phyloP scores from a whole-genome alignment of 2,113 vertebrate genomes.

The Sciurus niger region DNA sequence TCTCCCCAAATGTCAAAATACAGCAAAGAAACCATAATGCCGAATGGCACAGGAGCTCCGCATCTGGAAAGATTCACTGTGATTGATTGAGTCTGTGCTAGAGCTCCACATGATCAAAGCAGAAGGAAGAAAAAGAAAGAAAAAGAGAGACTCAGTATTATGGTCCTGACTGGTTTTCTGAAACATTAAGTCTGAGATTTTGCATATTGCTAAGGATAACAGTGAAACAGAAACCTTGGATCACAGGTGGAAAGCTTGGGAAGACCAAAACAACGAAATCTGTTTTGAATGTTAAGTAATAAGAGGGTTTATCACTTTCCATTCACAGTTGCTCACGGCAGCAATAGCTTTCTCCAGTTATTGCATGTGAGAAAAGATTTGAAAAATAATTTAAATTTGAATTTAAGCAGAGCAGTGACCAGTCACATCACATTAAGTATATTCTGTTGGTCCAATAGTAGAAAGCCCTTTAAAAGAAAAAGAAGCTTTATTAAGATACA shows the following conservation, averaged over 20 bases:
- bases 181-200: neutral
- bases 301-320: neutral
- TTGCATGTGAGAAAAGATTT: neutral
- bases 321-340: neutral
- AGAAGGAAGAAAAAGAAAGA: conserved; percentile 32
- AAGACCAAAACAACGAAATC: neutral
- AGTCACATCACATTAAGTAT: neutral
- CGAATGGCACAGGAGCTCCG: neutral
- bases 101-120: neutral
- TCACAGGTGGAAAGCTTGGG: neutral
- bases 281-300: neutral
- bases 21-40: neutral
- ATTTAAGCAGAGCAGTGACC: neutral
- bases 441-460: neutral
- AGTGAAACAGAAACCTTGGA: neutral
- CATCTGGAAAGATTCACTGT: conserved; percentile 53
- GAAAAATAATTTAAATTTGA: neutral
- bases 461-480: conserved; percentile 22
- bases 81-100: neutral
- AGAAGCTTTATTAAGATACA: neutral
- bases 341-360: neutral
- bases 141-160: neutral
- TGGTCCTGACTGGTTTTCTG: neutral
- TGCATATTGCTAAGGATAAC: neutral
- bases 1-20: conserved; percentile 68